These are phyloP conservation scores for Drosophila kuntzei DNA, from an alignment of 2,888 invertebrate genomes.

Conservation along the genomic window DNA sequence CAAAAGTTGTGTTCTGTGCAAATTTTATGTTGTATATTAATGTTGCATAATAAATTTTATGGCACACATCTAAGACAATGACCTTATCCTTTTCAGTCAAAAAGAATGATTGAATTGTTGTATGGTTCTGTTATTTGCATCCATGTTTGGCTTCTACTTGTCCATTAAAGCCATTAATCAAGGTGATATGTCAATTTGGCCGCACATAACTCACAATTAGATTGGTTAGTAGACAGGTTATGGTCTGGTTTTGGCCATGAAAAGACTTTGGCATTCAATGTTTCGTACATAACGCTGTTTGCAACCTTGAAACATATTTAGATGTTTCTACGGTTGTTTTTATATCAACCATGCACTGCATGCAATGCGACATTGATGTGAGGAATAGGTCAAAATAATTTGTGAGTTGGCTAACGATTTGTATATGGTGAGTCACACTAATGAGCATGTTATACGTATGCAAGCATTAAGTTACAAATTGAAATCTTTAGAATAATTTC, in stretches of 20 bases:
- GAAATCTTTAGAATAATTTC: background rate
- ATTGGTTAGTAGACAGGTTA: slow-evolving; percentile 17
- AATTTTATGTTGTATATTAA: slow-evolving; percentile 34
- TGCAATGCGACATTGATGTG: slow-evolving; percentile 4
- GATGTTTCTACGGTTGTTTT: slow-evolving; percentile 24
- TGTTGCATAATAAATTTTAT: slow-evolving; percentile 47
- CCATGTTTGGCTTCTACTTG: background rate
- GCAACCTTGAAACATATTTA: slow-evolving; percentile 28
- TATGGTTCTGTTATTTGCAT: slow-evolving; percentile 19
- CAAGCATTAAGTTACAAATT: background rate
- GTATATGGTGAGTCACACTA: slow-evolving; percentile 26
- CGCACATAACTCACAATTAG: slow-evolving; percentile 63
- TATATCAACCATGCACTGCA: slow-evolving; percentile 9
- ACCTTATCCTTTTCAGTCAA: slow-evolving; percentile 27
- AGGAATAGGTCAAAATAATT: background rate
- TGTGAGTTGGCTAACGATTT: slow-evolving; percentile 1
- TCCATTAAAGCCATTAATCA: slow-evolving; percentile 59
- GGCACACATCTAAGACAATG: slow-evolving; percentile 44
- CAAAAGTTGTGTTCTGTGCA: slow-evolving; percentile 19
- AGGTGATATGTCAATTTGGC: slow-evolving; percentile 66
- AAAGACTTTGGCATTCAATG: background rate
- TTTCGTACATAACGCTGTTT: slow-evolving; percentile 15
- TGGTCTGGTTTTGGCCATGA: slow-evolving; percentile 7
- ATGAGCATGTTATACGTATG: slow-evolving; percentile 35
- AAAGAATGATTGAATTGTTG: slow-evolving; percentile 48